phyloP scores from a whole-genome alignment of 2,113 vertebrate species.

The Stomatorhinus ivindoensis region DNA sequence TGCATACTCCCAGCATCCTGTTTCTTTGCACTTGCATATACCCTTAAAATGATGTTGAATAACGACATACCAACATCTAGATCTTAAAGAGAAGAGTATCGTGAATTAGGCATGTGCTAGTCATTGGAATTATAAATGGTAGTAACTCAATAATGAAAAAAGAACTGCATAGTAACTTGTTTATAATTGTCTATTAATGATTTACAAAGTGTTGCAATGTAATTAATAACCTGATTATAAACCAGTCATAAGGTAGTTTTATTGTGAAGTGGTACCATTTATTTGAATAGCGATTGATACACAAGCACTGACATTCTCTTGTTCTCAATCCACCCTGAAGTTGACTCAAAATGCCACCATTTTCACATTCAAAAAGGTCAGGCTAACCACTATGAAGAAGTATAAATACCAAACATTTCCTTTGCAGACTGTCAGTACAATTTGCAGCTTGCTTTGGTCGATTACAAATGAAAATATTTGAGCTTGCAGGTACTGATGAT shows the following conservation, averaged over 20 bases:
- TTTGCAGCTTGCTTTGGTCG: not conserved
- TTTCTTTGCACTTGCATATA: no score
- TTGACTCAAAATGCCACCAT: not conserved
- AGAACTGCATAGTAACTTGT: not conserved
- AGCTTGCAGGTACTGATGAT: not conserved
- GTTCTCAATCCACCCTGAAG: not conserved
- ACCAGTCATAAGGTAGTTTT: not conserved
- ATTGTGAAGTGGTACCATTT: not conserved
- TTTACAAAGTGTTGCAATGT: not conserved
- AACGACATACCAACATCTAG: not conserved
- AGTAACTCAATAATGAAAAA: not conserved
- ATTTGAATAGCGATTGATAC: not conserved
- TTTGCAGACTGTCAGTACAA: not conserved
- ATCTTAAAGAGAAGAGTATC: not conserved
- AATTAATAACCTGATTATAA: not conserved
- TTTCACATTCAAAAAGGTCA: not conserved
- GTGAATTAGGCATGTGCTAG: not conserved
- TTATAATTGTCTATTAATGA: not conserved
- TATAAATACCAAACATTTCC: not conserved
- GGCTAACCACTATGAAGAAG: not conserved
- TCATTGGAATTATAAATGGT: not conserved
- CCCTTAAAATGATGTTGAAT: no score
- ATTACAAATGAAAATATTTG: not conserved
- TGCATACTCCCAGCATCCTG: no score
- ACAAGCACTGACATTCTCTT: not conserved